Base-by-base conservation (phyloP, 2,888 invertebrate species). In the Seira ritae region DNA sequence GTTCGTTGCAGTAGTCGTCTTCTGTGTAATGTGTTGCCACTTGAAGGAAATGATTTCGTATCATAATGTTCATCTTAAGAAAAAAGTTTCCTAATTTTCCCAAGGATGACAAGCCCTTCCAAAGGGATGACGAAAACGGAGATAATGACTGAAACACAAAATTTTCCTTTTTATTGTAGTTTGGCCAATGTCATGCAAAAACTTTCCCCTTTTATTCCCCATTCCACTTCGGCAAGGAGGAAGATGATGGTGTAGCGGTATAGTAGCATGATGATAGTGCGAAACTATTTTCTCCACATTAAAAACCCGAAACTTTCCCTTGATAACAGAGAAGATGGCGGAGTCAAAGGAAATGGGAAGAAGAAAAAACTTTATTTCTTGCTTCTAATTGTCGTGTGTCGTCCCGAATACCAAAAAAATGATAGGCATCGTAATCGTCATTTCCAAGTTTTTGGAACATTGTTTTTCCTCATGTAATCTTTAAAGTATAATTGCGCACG, bases 11-110 rank as follows among this genome's bases (percentile, higher is more conserved):
- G n/a, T n/a, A n/a, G n/a, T n/a, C n/a, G n/a, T n/a, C n/a, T n/a
- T n/a, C n/a, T n/a, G 2, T 8, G 31, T 31, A 31, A 31, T 31
- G 31, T 31, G 31, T 31, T 31, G 8, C 31, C 31, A 31, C 31
- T 31, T 31, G 31, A 31, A 62, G 62, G 22, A 62, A 62, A 62
- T 62, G 62, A 62, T 62, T 62, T 62, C 20, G 62, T 62, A 62
- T 62, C 62, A 62, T 62, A 62, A 62, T 62, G 62, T 62, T 62
- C 62, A 62, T 62, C 62, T 62, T n/a, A 15, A 20, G 62, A n/a
- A 31, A 62, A 62, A 62, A 62, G 20, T 62, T 62, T 62, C 62
- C 20, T 62, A 62, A 62, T 62, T 62, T 62, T 62, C 62, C 62
- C 62, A 10, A 62, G 62, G 62, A 62, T 62, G 62, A 62, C 62